Evolutionary conservation across 2,797 vertebrate genomes (phyloP).

Genomic region (Typhlichthys subterraneus): DNA sequence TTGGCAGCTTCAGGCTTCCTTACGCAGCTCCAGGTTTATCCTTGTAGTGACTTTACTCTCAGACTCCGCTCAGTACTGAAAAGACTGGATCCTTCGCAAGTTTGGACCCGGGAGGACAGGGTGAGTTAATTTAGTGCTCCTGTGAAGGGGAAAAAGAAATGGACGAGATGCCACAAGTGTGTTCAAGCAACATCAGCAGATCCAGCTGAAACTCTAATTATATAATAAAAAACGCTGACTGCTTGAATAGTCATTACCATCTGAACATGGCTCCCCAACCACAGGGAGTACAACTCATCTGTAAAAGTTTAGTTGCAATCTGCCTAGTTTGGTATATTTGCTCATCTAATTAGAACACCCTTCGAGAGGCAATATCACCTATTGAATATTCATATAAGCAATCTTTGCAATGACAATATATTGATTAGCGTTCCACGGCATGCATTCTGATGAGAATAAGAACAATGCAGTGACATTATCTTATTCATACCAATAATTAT

Average conservation of each 20-base stretch:
- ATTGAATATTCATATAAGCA: constrained; percentile 34
- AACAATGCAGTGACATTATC: not conserved
- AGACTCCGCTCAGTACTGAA: constrained; percentile 20
- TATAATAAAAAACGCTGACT: constrained; percentile 69
- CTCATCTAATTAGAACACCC: constrained; percentile 25
- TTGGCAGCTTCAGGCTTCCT: not conserved
- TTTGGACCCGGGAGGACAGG: constrained; percentile 20
- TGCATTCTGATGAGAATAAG: not conserved
- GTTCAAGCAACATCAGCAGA: constrained; percentile 47
- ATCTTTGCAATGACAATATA: constrained; percentile 24
- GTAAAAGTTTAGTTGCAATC: constrained; percentile 22
- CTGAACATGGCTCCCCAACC: constrained; percentile 18
- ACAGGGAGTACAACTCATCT: constrained; percentile 33
- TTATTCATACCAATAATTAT: constrained; percentile 17
- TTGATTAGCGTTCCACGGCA: constrained; percentile 6
- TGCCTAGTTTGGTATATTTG: constrained; percentile 27
- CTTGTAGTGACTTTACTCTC: constrained; percentile 31
- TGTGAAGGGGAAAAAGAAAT: constrained; percentile 9
- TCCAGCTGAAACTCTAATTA: constrained; percentile 53
- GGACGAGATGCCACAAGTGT: not conserved
- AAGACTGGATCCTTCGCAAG: constrained; percentile 11
- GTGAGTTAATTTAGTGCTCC: constrained; percentile 17
- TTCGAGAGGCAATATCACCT: constrained; percentile 20
- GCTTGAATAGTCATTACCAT: constrained; percentile 51
- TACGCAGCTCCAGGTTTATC: constrained; percentile 19